Base-by-base conservation (phyloP, 2,888 invertebrate species). In the Plagodis dolabraria region DNA sequence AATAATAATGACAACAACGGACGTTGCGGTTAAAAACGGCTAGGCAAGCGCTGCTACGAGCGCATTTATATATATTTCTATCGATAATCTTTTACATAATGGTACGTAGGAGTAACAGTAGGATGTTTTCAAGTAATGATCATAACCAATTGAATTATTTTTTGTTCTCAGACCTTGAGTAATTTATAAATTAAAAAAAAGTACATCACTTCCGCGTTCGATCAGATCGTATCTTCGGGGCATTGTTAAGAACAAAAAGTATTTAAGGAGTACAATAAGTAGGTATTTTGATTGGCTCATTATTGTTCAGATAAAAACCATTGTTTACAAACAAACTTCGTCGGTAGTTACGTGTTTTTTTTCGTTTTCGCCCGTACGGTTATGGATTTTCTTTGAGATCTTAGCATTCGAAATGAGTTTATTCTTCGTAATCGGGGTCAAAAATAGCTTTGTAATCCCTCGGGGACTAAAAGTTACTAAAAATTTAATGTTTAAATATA, bases 191-290 rank as follows among this genome's bases (percentile, higher is more conserved):
- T 50, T 51, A 47, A 53, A 42, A 42, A 12, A 38, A 6, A 10
- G 33, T 49, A 2, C n/a, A 22, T 33, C 38, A 7, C 63, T 67
- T 67, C 68, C 68, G 57, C 50, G 62, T 62, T 66, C 64, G 59
- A 66, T 67, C 48, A 55, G 64, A 68, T 68, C 35, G 42, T 58
- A 64, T 61, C 63, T 61, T 51, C 56, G 50, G 47, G 44, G 60
- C 57, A 66, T 66, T 68, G 68, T 69, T 65, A 58, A 58, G 60
- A 58, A 53, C 47, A 64, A 53, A 67, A 65, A 65, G 42, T 57
- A 33, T 54, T 50, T 10, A 35, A 47, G 33, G 38, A 38, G 47
- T 48, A 57, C 56, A 57, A 57, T 58, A 42, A 49, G 62, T 55
- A 59, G 47, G 50, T 54, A 59, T 47, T 46, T 40, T 55, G 11